phyloP scores from a whole-genome alignment of 2,113 vertebrate species.

The Tyrannus savana region DNA sequence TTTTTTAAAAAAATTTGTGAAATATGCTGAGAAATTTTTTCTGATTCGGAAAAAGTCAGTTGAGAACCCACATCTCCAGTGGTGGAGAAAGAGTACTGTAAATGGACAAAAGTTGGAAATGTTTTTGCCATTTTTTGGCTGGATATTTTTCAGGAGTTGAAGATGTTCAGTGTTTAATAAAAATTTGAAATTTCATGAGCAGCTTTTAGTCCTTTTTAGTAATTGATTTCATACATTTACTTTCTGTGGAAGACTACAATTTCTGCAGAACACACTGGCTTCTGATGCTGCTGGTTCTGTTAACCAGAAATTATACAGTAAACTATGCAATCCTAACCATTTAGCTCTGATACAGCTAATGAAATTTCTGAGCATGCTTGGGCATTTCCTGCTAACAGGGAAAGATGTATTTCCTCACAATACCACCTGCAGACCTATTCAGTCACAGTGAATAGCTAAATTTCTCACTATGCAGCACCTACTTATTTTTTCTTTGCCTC shows the following conservation, averaged over 20 bases:
- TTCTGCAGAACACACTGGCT: neutral
- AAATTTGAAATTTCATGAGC: neutral
- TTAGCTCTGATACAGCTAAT: neutral
- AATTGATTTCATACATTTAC: neutral
- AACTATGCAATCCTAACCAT: neutral
- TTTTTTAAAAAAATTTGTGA: neutral
- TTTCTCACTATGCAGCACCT: neutral
- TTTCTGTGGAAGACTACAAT: neutral
- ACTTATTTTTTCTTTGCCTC: neutral
- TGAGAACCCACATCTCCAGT: neutral
- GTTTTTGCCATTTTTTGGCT: neutral
- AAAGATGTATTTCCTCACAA: neutral
- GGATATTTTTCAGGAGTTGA: neutral
- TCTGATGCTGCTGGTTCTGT: neutral
- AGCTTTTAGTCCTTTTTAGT: neutral
- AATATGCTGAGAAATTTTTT: neutral
- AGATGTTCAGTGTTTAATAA: neutral
- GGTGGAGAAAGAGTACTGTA: rapidly evolving
- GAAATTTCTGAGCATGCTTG: neutral
- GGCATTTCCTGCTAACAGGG: neutral
- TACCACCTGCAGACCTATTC: neutral
- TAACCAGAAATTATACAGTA: neutral
- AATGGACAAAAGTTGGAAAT: neutral
- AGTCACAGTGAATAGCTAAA: neutral
- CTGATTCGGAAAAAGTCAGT: neutral